Evolutionary conservation across 2,113 vertebrate species (phyloP), one percentile per base, ranked within the genome.

Genomic region (Todiramphus saurophagus): DNA sequence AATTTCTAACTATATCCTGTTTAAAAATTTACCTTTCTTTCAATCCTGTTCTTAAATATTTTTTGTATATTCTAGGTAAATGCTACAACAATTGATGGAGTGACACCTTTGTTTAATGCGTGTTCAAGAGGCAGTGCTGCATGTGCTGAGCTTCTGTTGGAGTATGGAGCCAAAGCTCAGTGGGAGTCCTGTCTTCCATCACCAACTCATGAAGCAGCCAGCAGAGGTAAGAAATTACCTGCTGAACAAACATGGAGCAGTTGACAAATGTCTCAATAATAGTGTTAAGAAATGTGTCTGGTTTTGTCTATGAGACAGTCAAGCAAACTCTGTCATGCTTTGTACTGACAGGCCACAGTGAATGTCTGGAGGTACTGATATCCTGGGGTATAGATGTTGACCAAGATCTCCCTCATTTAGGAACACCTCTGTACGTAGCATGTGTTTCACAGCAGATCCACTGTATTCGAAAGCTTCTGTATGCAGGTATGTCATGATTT

Each of bases 371-470:
- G 93, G 98, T 98, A 23, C 97, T 99, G 93, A 98, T 99, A 83
- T 98, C 98, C 72, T 99, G 99, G 98, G 99, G 99, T 70, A 98
- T 98, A 90, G 99, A 99, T 62, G 98, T 99, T 94, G 99, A 99
- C 96, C 98, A 98, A 96, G 98, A 99, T 81, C 98, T 99, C 96
- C 99, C 99, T 97, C 98, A 99, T 82, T 95, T 99, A 97, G 99
- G 99, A 94, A 99, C 99, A 2, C 98, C 99, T 58, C 98, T 99
- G 28, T 99, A 99, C 44, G 98, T 98, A 16, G 99, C 99, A 68
- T 99, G 99, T 79, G 43, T 98, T 90, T 98, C 98, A 88, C 98
- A 98, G 94, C 98, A 99, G 93, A 98, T 99, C 66, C 98, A 98
- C 48, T 99, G 99, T 69, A 97, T 99, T 95, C 98, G 98, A 92